phyloP scores from a whole-genome alignment of 1,140 invertebrate species.

The Cydia strobilella region DNA sequence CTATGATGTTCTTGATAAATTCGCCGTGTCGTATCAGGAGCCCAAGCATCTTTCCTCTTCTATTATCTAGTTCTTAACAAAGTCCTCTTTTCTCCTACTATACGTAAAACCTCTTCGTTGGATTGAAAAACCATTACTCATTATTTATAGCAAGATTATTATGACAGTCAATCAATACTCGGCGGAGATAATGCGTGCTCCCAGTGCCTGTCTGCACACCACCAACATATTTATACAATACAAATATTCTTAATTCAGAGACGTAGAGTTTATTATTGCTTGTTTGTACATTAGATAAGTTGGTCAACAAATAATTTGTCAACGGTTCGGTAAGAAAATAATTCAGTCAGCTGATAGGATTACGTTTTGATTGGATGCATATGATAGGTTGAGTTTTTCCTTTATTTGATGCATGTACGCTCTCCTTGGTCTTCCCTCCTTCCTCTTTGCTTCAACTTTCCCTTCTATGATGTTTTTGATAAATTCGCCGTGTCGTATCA shows the following conservation, averaged over 20 bases:
- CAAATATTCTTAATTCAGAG: background rate
- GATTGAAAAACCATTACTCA: too few species aligned
- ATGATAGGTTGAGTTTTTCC: background rate
- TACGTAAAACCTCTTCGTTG: too few species aligned
- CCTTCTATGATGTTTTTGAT: too few species aligned
- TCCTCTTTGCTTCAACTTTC: too few species aligned
- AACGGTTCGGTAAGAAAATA: constrained; percentile 1
- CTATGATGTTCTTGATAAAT: too few species aligned
- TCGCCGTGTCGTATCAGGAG: too few species aligned
- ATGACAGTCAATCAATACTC: constrained; percentile 12
- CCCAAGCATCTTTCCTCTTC: too few species aligned
- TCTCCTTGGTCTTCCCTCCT: too few species aligned
- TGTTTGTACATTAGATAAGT: background rate
- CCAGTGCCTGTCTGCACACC: background rate
- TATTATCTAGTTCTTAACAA: too few species aligned
- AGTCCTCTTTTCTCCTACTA: too few species aligned
- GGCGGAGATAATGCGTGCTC: background rate
- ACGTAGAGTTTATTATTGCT: background rate
- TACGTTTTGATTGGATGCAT: background rate
- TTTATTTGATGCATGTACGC: too few species aligned
- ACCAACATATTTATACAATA: background rate
- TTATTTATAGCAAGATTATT: background rate
- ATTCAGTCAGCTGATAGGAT: constrained; percentile 10
- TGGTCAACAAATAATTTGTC: constrained; percentile 8
- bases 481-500: too few species aligned